These are phyloP conservation scores for Podarcis cretensis DNA, from an alignment of 2,113 vertebrate genomes.

Conservation along the genomic window DNA sequence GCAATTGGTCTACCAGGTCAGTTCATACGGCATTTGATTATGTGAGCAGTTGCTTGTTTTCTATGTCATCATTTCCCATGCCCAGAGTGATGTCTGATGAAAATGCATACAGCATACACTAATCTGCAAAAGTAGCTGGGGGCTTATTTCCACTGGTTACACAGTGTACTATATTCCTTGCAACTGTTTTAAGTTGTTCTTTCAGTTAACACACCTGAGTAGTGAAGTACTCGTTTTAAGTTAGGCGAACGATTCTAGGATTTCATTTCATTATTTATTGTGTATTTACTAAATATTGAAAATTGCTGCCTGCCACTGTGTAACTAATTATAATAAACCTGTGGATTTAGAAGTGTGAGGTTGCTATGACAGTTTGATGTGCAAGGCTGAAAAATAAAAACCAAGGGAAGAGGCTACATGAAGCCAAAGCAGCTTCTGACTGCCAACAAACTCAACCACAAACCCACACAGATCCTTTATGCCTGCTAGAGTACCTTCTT, in stretches of 20 bases:
- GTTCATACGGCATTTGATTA: not conserved
- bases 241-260: not conserved
- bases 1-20: not conserved
- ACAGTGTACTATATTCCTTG: not conserved
- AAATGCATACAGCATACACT: not conserved
- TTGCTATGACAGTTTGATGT: not conserved
- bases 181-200: not conserved
- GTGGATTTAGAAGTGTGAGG: not conserved
- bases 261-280: slow-evolving; percentile 3
- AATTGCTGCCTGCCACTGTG: not conserved
- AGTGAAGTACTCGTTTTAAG: not conserved
- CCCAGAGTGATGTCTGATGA: not conserved
- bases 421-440: not conserved
- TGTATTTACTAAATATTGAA: not conserved
- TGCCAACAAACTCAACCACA: not conserved
- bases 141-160: not conserved
- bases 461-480: not conserved
- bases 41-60: not conserved
- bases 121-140: not conserved
- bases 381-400: not conserved
- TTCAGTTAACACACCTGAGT: not conserved
- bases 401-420: not conserved
- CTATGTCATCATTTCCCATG: not conserved
- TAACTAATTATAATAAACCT: not conserved
- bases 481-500: slow-evolving; percentile 2